Base-by-base conservation (phyloP, 2,797 vertebrate species). In the Centropyge bicolor region DNA sequence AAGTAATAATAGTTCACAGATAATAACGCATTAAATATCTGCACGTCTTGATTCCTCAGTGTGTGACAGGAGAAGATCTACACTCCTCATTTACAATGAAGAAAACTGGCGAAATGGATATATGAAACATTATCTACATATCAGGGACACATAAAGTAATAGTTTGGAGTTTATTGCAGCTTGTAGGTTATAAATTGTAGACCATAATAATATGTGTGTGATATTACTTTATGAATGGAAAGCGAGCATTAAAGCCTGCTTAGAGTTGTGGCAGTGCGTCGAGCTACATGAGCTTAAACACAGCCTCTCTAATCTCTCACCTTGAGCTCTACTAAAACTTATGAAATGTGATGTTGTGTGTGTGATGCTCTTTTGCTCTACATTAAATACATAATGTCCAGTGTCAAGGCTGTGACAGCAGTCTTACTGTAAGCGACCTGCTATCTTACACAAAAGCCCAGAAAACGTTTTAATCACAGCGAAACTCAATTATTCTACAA, bases 1-100 rank as follows among this genome's bases (percentile, higher is more conserved):
- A 31, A 38, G 64, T 55, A n/a, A 68, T 24, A 45, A 52, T 68
- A 78, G 63, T 78, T 69, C 35, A 75, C 27, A 66, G 9, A 65
- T 55, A 67, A 0, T 24, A 65, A 66, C 27, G 48, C 46, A 52
- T 61, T 56, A 12, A 68, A 69, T 20, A 57, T 27, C 22, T 46
- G 57, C 35, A 68, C 16, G 19, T 61, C 36, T 48, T 2, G 19
- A 78, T 54, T 16, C 3, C 46, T 66, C 64, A 19, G 17, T 22
- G 2, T 48, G 8, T 17, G 64, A 74, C 31, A 43, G 6, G 10
- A 38, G 31, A 17, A 57, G 31, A 38, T 19, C 19, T n/a, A n/a
- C n/a, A n/a, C n/a, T n/a, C n/a, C n/a, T 64, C 41, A 52, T 22
- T 48, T 63, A 51, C 31, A 57, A 51, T 52, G 38, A 78, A 45